Base-by-base conservation (phyloP, 92 coral and sea anemone species). In the Porites divaricata region DNA sequence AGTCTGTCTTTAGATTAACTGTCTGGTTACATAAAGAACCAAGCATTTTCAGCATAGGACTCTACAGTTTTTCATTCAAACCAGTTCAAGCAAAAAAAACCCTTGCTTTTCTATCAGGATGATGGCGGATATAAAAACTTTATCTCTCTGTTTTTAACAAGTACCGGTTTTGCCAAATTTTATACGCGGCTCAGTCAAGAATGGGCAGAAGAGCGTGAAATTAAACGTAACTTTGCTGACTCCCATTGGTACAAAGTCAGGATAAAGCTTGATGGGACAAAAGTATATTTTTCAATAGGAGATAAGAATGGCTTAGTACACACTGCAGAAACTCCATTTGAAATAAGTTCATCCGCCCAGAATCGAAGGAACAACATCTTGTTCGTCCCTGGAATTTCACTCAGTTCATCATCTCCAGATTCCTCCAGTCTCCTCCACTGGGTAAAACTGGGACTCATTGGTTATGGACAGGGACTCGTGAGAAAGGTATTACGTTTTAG, bases 361-460 rank as follows among this genome's bases (percentile, higher is more conserved):
- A 78, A 88, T 16, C 77, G 81, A 5, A 70, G 17, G 2, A 85
- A 86, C 35, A 85, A 51, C 21, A 63, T 72, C 52, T 71, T 90
- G 65, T 90, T 49, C 65, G 41, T 90, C 21, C 90, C 88, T 21
- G 93, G 93, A 66, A 90, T 90, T 17, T 90, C 93, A 41, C 15
- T 80, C n/a, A 11, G 17, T 58, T 0, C 52, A n/a, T n/a, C n/a
- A n/a, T n/a, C n/a, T n/a, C n/a, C 2, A 21, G 13, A 7, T 15
- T 87, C 86, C 86, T 72, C 93, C 11, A 6, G 89, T 84, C 23
- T 78, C 48, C 67, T 1, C 51, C 9, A 23, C 22, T 7, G 5
- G 74, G 84, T 80, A 35, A 35, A 35, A 4, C 45, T 35, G 45
- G 6, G 45, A 35, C 45, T 35, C 45, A 35, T 35, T 35, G 45